Percentiles rank a stretch among this genome's conserved stretches.
Evolutionary conservation across 2,113 vertebrate species (phyloP).

Genomic region (Zosterops japonicus): DNA sequence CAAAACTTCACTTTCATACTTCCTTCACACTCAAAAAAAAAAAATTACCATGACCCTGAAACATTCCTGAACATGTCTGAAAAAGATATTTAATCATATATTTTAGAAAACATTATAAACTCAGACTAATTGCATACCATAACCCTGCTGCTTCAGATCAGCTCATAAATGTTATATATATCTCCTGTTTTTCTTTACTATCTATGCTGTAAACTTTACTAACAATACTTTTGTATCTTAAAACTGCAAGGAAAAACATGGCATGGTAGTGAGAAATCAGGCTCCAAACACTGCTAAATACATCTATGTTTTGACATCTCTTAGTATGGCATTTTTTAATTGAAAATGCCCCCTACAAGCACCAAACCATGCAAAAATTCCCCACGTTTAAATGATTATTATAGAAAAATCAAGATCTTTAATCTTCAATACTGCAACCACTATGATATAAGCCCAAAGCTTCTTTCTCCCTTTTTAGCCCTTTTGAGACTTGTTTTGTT

Average conservation of each 20-base stretch:
- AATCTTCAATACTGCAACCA: background rate
- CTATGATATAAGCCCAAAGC: background rate
- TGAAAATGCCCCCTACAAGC: background rate
- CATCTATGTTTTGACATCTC: background rate
- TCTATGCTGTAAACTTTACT: background rate
- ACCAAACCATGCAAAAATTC: background rate
- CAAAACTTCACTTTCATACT: background rate
- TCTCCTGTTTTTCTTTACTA: background rate
- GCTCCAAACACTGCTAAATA: background rate
- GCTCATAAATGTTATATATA: rapidly evolving
- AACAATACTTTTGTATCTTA: background rate
- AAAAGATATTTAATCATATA: background rate
- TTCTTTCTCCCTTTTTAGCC: background rate
- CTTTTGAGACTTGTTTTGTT: background rate
- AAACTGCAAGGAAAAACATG: background rate
- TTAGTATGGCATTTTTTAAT: rapidly evolving
- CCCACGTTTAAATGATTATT: background rate
- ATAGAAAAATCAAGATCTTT: background rate
- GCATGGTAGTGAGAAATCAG: rapidly evolving
- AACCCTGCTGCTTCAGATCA: background rate
- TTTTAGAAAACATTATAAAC: background rate
- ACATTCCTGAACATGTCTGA: background rate
- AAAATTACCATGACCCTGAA: rapidly evolving
- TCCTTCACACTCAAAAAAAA: background rate
- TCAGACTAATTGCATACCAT: background rate